A percentile compares a stretch with the other conserved stretches of the same genome.
phyloP scores from a whole-genome alignment of 2,797 vertebrate species.

The Chanos chanos region DNA sequence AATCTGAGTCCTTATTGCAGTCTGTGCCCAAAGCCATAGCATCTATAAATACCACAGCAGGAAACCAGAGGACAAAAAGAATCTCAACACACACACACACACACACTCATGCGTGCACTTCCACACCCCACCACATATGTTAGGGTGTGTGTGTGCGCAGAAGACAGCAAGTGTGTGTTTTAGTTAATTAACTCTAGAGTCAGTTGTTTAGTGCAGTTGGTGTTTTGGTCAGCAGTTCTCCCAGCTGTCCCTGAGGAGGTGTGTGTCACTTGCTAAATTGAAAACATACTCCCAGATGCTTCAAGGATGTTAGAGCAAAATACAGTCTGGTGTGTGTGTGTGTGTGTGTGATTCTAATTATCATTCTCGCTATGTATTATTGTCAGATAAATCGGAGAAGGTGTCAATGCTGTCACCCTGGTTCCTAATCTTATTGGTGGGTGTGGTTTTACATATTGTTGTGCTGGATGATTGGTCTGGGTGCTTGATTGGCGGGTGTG shows the following conservation, averaged over 20 bases:
- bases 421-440: too few species aligned
- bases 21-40: constrained; percentile 28
- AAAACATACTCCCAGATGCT: too few species aligned
- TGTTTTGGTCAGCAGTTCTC: constrained; percentile 34
- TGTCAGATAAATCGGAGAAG: too few species aligned
- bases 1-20: constrained; percentile 22
- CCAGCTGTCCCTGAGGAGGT: constrained; percentile 6
- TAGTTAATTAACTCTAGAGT: neutral
- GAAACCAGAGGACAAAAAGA: constrained; percentile 41
- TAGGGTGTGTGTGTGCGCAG: neutral
- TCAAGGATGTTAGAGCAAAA: too few species aligned
- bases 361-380: too few species aligned
- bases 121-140: constrained; percentile 16
- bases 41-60: constrained; percentile 54
- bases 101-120: constrained; percentile 18
- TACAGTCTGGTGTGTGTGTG: too few species aligned
- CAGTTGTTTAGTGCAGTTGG: constrained; percentile 40
- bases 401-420: too few species aligned
- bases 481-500: neutral
- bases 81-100: constrained; percentile 10
- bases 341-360: too few species aligned
- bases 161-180: neutral
- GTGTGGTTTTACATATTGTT: neutral
- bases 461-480: neutral
- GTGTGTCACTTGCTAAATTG: too few species aligned